phyloP scores from a whole-genome alignment of 2,113 vertebrate species.

The Macquaria australasica region DNA sequence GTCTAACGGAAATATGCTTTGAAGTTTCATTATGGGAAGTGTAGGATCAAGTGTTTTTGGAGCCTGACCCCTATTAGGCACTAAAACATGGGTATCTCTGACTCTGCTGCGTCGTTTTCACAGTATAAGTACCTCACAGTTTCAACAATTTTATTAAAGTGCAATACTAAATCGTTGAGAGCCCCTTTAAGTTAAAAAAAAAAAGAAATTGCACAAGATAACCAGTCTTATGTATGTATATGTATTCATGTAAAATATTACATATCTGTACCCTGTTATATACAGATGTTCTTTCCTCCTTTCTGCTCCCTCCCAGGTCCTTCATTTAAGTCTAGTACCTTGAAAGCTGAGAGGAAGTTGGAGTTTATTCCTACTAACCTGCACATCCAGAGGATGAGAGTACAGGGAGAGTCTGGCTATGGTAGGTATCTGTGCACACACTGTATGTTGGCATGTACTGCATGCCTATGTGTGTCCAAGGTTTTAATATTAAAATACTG shows the following conservation, averaged over 20 bases:
- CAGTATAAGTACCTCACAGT: not conserved
- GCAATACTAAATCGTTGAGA: not conserved
- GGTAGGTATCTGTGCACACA: constrained; percentile 78
- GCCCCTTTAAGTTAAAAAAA: not conserved
- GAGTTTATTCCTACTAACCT: constrained; percentile 99
- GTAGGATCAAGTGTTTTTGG: not conserved
- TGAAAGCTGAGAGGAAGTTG: constrained; percentile 96
- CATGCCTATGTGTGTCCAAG: too few relatives aligned
- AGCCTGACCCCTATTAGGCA: not conserved
- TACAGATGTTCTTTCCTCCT: not conserved
- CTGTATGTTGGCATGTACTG: not conserved
- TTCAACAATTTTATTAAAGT: not conserved
- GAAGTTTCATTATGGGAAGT: not conserved
- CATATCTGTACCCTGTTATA: not conserved
- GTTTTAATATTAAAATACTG: not conserved
- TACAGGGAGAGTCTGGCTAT: constrained; percentile 95
- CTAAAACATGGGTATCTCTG: not conserved
- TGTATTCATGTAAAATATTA: not conserved
- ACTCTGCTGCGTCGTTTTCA: not conserved
- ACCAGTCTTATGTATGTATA: not conserved
- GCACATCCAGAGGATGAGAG: constrained; percentile 98
- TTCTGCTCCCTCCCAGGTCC: constrained; percentile 86
- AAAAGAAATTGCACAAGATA: not conserved
- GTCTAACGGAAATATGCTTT: not conserved
- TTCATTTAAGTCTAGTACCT: constrained; percentile 97